A percentile compares a stretch with the other conserved stretches of the same genome.
These are phyloP conservation scores for Agelas oroides DNA, from an alignment of 37 sponge, comb jelly and placozoan genomes.

Conservation along the genomic window DNA sequence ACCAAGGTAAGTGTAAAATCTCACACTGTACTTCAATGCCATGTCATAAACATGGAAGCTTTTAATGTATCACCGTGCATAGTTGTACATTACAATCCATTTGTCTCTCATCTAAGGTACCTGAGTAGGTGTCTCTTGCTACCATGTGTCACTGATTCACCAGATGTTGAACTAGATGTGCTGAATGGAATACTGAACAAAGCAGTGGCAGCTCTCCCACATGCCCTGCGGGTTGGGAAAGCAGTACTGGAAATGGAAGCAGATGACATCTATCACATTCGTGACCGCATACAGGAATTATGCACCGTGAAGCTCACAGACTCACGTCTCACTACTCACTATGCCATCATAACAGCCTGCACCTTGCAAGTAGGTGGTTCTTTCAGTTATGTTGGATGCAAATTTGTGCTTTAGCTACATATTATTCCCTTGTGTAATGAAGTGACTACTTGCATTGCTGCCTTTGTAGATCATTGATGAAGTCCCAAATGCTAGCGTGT, in stretches of 20 bases:
- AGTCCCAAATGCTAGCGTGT: not conserved
- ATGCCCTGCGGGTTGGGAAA: not conserved
- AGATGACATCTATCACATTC: not conserved
- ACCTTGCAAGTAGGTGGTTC: not conserved
- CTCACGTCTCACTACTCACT: constrained; percentile 6
- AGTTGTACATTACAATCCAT: too few species aligned
- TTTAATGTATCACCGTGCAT: too few species aligned
- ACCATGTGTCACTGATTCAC: constrained; percentile 6
- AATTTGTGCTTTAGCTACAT: too few species aligned
- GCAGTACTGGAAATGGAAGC: not conserved
- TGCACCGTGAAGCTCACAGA: not conserved
- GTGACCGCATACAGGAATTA: not conserved
- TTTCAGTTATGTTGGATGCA: not conserved
- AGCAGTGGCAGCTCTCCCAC: constrained; percentile 19
- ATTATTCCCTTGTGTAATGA: too few species aligned
- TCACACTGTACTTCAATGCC: too few species aligned
- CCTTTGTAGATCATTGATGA: not conserved
- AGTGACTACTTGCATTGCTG: too few species aligned
- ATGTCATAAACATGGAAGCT: too few species aligned
- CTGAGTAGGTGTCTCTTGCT: constrained; percentile 18
- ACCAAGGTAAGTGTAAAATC: not conserved
- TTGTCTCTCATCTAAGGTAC: not conserved
- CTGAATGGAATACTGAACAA: not conserved
- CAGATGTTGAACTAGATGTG: not conserved
- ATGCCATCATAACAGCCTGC: constrained; percentile 9